These are phyloP conservation scores for Bovichtus variegatus DNA, from an alignment of 2,797 vertebrate genomes.

Conservation along the genomic window DNA sequence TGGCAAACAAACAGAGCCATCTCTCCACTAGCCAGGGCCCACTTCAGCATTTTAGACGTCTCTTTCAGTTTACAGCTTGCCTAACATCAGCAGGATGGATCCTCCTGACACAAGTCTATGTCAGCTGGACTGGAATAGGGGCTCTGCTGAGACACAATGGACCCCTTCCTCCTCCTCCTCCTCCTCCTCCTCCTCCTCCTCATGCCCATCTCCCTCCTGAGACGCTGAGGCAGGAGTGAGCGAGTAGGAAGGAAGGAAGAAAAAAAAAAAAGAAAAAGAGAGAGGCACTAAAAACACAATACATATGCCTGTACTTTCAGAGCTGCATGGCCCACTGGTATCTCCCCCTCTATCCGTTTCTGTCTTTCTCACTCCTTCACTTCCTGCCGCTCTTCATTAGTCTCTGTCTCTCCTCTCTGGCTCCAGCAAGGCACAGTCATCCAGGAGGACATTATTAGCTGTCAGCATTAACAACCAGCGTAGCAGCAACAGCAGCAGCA, in stretches of 20 bases:
- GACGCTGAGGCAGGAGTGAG: constrained; percentile 63
- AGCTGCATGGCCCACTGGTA: constrained; percentile 35
- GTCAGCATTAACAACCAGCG: constrained; percentile 74
- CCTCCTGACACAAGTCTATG: constrained; percentile 81
- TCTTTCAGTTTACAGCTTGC: constrained; percentile 80
- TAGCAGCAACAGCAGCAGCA: constrained; percentile 51
- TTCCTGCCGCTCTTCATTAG: constrained; percentile 73
- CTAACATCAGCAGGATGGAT: constrained; percentile 84
- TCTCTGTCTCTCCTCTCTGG: constrained; percentile 67
- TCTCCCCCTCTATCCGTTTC: constrained; percentile 52
- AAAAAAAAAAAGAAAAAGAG: constrained; percentile 25
- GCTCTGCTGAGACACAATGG: constrained; percentile 74
- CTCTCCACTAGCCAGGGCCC: constrained; percentile 68
- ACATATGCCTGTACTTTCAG: constrained; percentile 54
- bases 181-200: constrained; percentile 46
- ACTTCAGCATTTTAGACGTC: constrained; percentile 83
- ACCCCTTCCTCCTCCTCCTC: constrained; percentile 60
- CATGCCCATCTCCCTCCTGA: constrained; percentile 66
- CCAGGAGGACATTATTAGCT: constrained; percentile 81
- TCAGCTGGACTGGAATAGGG: constrained; percentile 78
- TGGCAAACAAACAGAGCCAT: constrained; percentile 78
- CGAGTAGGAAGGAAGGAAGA: constrained; percentile 59
- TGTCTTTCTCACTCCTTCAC: constrained; percentile 47
- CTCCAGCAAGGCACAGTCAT: constrained; percentile 69
- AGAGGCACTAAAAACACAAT: constrained; percentile 68